Evolutionary conservation across 2,113 vertebrate genomes (phyloP), one percentile per base, ranked within the genome.

Genomic region (Macrotis lagotis): DNA sequence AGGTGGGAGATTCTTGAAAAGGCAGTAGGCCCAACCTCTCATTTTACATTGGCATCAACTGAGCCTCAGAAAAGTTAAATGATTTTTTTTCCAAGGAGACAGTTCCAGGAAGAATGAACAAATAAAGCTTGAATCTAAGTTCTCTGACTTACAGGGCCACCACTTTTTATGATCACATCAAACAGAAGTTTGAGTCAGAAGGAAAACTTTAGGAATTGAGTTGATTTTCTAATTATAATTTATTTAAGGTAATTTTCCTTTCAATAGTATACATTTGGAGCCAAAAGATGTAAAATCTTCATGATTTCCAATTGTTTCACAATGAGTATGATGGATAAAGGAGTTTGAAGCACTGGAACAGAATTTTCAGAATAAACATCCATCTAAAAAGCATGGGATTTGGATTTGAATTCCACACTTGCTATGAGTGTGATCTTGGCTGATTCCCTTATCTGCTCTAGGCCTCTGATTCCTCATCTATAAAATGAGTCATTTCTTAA

Each of bases 311-410:
- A 37, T 66, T 37, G 55, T 1, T 66, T 31, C 55, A 66, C 55
- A 37, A 14, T 37, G 94, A 90, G 1, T 25, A 19, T 26, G 26
- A 83, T 16, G 44, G 8, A 25, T 7, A 88, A 11, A 14, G 93
- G 3, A 50, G 0, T 48, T 22, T 90, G 3, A 92, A 26, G 31
- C 47, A 51, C 25, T 6, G 0, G 55, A 25, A 48, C 28, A 90
- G 88, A 25, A 37, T 48, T 93, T 92, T 83, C 48, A 48, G 92
- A 44, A 26, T 94, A 28, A 37, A 31, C 8, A 88, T 52, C 93
- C 52, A 74, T 44, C 59, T 51, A 66, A 95, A 91, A 24, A 25
- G 51, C 91, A 93, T 28, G 52, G 95, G 28, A 31, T 66, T 66
- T 66, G 55, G 55, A 66, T 66, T 37, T 31, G 28, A 12, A 31